A percentile compares a stretch with the other conserved stretches of the same genome.
phyloP scores from a whole-genome alignment of 2,888 invertebrate species.

The Hirudinaria manillensis region DNA sequence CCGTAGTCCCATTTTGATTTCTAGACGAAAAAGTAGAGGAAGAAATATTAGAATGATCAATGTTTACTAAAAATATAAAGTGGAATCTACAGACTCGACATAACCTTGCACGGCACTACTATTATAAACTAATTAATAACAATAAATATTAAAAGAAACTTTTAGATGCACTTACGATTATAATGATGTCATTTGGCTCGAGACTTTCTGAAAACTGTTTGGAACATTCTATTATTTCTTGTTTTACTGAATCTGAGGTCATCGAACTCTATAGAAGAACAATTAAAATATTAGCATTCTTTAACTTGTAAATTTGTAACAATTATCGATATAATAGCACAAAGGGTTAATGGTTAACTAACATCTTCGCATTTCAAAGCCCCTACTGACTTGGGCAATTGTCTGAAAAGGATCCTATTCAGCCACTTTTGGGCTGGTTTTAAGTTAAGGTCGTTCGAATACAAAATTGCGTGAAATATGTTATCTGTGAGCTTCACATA shows the following conservation, averaged over 20 bases:
- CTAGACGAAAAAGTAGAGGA: background rate
- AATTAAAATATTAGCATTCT: no score
- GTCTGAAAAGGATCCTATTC: background rate
- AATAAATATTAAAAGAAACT: no score
- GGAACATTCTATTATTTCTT: no score
- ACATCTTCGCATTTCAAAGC: background rate
- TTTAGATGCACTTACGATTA: background rate
- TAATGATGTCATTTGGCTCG: background rate
- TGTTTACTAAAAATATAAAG: no score
- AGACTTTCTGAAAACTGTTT: background rate
- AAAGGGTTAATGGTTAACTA: background rate
- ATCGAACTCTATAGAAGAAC: no score
- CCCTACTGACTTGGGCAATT: slow-evolving; percentile 23
- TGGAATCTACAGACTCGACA: no score
- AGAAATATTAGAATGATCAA: no score
- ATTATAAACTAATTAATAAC: no score
- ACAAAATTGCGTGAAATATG: background rate
- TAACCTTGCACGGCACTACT: no score
- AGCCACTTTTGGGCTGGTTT: background rate
- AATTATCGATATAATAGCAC: no score
- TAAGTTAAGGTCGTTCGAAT: background rate
- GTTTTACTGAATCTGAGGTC: no score
- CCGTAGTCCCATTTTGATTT: slow-evolving; percentile 13
- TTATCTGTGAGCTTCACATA: slow-evolving; percentile 35
- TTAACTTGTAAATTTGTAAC: no score